Evolutionary conservation across 1,140 invertebrate genomes (phyloP), one percentile per base, ranked within the genome.

Genomic region (Trichomalopsis sarcophagae): DNA sequence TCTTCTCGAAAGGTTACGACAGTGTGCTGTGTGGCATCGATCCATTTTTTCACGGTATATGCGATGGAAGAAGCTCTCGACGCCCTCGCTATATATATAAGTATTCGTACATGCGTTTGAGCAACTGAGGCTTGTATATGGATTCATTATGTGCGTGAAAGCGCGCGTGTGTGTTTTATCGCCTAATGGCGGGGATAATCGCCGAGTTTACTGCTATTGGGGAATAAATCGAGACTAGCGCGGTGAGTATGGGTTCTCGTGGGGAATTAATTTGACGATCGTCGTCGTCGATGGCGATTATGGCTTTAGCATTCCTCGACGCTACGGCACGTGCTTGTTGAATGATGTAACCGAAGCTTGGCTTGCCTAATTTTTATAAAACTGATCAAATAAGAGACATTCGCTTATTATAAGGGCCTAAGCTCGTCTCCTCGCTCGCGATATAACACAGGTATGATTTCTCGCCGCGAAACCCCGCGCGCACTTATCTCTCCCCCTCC

Each of bases 391-490:
- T 27, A 10, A 44, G 17, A 62, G 62, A 77, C n/a, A 74, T 84
- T 84, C 71, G 75, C 82, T 73, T 75, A 71, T 73, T 75, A 71
- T 76, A 71, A 84, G 82, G 75, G n/a, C 55, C 11, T 55, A 78
- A 78, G n/a, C 75, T 27, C 74, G 76, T 79, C 76, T 40, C 68
- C 17, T 55, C 62, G 7, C 36, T 13, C 21, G 11, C 71, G 71
- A 74, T 74, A 74, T 36, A 78, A 78, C 40, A 71, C 75, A 84
- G 62, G 75, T 84, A 66, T 71, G 71, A 84, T 71, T 69, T 21
- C 33, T 75, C 75, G 74, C 14, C 44, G 62, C 44, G 1, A 27
- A 23, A 71, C 1, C 47, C 1, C 21, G 17, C 27, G 9, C 55
- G 27, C 27, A 36, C 27, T 33, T 69, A 23, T 82, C 44, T 82